phyloP scores from a whole-genome alignment of 2,888 invertebrate species.

The Drosophila tripunctata region DNA sequence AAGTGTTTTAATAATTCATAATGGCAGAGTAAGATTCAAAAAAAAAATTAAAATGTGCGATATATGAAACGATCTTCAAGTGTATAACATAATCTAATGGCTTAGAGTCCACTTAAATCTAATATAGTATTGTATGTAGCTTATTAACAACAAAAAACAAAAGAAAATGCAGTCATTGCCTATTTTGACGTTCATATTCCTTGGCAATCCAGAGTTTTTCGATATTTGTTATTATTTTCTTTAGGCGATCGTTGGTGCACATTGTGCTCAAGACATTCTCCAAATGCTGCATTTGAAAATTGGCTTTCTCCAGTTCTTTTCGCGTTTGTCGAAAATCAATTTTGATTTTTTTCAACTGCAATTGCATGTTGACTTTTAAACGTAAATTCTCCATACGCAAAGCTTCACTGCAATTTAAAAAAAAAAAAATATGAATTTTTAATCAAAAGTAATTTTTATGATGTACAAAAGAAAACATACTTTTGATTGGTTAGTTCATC shows the following conservation, averaged over 20 bases:
- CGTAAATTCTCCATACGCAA: constrained; percentile 13
- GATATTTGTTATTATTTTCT: background rate
- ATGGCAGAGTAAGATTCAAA: too few relatives aligned
- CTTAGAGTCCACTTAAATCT: too few relatives aligned
- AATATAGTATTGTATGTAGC: too few relatives aligned
- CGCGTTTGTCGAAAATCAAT: background rate
- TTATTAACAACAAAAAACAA: too few relatives aligned
- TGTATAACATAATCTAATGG: too few relatives aligned
- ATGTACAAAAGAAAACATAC: constrained; percentile 3
- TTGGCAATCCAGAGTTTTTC: background rate
- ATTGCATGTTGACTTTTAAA: constrained; percentile 17
- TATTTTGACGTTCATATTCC: background rate
- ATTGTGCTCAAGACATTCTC: background rate
- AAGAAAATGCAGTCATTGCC: background rate
- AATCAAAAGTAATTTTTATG: too few relatives aligned
- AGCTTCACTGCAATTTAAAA: constrained; percentile 18
- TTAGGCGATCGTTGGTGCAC: background rate
- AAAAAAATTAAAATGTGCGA: too few relatives aligned
- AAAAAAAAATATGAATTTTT: too few relatives aligned
- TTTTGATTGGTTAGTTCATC: constrained; percentile 31
- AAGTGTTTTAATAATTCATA: too few relatives aligned
- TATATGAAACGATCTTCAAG: too few relatives aligned
- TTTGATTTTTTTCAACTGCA: constrained; percentile 7
- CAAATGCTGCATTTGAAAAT: background rate
- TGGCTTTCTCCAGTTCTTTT: background rate